Base-by-base conservation (phyloP, 1,140 invertebrate species). In the Lepidurus arcticus region DNA sequence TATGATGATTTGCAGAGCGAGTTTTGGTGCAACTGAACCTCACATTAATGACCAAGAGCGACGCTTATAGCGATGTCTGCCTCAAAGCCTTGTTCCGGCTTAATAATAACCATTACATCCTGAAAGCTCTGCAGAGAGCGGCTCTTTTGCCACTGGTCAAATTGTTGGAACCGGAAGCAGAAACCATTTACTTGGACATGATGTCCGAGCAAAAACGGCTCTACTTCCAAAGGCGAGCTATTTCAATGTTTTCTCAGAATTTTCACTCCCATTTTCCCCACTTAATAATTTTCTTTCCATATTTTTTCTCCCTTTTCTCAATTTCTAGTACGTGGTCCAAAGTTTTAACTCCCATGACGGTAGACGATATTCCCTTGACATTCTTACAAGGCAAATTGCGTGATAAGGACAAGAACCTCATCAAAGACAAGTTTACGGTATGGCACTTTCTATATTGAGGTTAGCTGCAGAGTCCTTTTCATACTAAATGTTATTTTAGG, bases 341-440 rank as follows among this genome's bases (percentile, higher is more conserved):
- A 85, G 88, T 95, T 76, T 82, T 96, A 44, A 89, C 91, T 76
- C 90, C 93, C 82, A 90, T 95, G 45, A 86, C 86, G 6, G 77
- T 89, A 76, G 91, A 93, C 80, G 92, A 93, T 83, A 85, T 88
- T 76, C 88, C 89, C 13, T 87, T 89, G 10, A 84, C 88, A 45
- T 80, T 86, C 16, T 84, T 86, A 78, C 87, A 88, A n/a, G 89
- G 90, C 13, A 92, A 94, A 86, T 84, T 96, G 42, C 90, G 92
- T 82, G 94, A 96, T 83, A 95, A 94, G 85, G 94, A 96, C 84
- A 87, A 92, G 76, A 93, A 94, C 83, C 88, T 91, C 65, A 89
- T 98, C n/a, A 98, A 98, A 86, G 97, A 98, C 83, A 94, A 94
- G 82, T 96, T 96, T 87, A 89, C 93, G 76, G 93, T 94, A 85